Base-by-base conservation (phyloP, 2,888 invertebrate species). In the Lochmaea capreae region DNA sequence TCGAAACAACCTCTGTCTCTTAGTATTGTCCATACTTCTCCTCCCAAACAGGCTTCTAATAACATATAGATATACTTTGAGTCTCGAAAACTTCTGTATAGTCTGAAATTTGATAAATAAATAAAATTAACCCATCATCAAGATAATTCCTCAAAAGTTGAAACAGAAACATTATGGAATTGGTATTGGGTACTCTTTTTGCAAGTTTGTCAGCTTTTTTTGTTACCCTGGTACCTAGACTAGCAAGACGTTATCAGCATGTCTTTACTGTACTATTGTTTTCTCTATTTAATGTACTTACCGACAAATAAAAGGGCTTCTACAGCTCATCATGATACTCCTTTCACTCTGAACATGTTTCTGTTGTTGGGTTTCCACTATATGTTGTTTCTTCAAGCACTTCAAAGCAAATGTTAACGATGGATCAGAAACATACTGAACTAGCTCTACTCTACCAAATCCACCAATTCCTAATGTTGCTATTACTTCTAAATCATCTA, bases 251-350 rank as follows among this genome's bases (percentile, higher is more conserved):
- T n/a, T n/a, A 39, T 39, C 33, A 0, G 33, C 33, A 39, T 6
- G 33, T 9, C 33, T 39, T 39, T 1, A 39, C 33, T 39, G 8
- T 0, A 39, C 33, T 39, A 9, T 9, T 39, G 9, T 39, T 39
- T 39, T 39, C 9, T 39, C 33, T 8, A 39, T 39, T 26, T 14
- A 22, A 33, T 3, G 14, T 3, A 65, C 54, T 65, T 83, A 93
- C 93, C 92, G 91, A 86, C 93, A 92, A 77, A 95, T 92, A 84
- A 94, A 95, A 1, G 91, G 91, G 71, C 92, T 92, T 71, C 92
- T 89, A 76, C 92, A 92, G 81, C 91, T 89, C 89, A 94, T 87
- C 90, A 91, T 90, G 71, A 93, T 92, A 78, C 89, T 89, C 82
- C 91, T 91, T 84, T 93, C 93, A 59, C 91, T 92, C 84, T 90